Evolutionary conservation across 1,140 invertebrate genomes (phyloP).

Genomic region (Eupeodes corollae): DNA sequence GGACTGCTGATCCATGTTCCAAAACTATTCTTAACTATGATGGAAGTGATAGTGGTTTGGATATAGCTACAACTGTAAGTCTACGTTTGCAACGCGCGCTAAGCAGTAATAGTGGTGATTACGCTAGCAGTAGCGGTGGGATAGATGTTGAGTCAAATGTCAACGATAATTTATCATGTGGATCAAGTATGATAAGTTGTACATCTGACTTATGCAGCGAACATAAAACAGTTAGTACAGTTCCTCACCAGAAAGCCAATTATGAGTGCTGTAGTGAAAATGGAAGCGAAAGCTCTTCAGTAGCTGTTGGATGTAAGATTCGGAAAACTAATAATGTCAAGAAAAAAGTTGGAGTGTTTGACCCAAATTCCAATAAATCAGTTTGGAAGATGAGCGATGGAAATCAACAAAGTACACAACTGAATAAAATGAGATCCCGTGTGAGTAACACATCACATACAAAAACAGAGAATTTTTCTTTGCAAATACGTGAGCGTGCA

Average conservation of each 20-base stretch:
- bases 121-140: conserved; percentile 50
- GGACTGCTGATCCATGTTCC: conserved; percentile 2
- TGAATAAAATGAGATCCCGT: conserved; percentile 12
- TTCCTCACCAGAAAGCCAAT: conserved; percentile 27
- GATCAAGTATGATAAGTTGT: conserved; percentile 62
- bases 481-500: conserved; percentile 41
- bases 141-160: conserved; percentile 18
- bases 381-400: background rate
- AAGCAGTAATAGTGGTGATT: conserved; percentile 48
- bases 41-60: conserved; percentile 68
- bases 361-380: conserved; percentile 11
- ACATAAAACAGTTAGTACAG: conserved; percentile 38
- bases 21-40: conserved; percentile 35
- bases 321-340: conserved; percentile 17
- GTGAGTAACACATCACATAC: conserved; percentile 38
- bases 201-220: conserved; percentile 49
- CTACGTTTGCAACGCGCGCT: conserved; percentile 36
- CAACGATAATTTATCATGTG: conserved; percentile 47
- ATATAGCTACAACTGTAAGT: conserved; percentile 45
- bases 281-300: conserved; percentile 62
- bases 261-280: conserved; percentile 52
- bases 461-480: conserved; percentile 12
- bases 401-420: background rate
- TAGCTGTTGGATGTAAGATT: conserved; percentile 40
- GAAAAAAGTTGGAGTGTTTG: conserved; percentile 33